Base-by-base conservation (phyloP, 64 coral and sea anemone genomes). In the Pocillopora verrucosa region DNA sequence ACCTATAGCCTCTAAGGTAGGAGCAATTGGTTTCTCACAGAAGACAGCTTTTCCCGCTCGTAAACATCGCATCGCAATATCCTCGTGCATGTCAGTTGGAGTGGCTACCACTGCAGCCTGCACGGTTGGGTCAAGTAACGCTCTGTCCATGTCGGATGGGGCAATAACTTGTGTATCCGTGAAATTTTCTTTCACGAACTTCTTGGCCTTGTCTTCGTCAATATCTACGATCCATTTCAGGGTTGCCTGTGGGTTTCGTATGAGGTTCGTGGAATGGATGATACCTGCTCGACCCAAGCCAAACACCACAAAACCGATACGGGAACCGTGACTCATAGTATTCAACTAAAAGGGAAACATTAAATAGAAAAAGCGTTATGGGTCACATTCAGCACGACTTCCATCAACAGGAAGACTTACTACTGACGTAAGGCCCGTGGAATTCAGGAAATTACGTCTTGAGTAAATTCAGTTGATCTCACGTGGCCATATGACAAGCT, bases 21-120 rank as follows among this genome's bases (percentile, higher is more conserved):
- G 90, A 12, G 97, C 90, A 41, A 99, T 38, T 16, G 97, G 97
- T 65, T 99, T 99, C 77, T 99, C 97, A 76, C 97, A 99, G 30
- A 99, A 95, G 73, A 99, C 94, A 12, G 97, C 94, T 91, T 99
- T 99, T 20, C 88, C 88, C 10, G 93, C 93, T 60, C 74, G 67
- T 77, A 99, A 88, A 36, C 88, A 90, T n/a, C 22, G 76, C 37
- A 99, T 7, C 3, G 95, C 91, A 37, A 85, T 65, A 5, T 95
- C 74, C 35, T 95, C 91, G 59, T 99, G 97, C 61, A 76, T 82
- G 13, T 30, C 20, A 22, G 97, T 99, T 24, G 97, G 97, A 30
- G 97, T 95, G 22, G 87, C 87, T 25, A 99, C 80, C 11, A 99
- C 24, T 56, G 85, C 94, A 5, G 91, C 97, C 25, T 85, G 16